These are phyloP conservation scores for Procambarus virginalis DNA, from an alignment of 1,140 invertebrate species.

Conservation along the genomic window DNA sequence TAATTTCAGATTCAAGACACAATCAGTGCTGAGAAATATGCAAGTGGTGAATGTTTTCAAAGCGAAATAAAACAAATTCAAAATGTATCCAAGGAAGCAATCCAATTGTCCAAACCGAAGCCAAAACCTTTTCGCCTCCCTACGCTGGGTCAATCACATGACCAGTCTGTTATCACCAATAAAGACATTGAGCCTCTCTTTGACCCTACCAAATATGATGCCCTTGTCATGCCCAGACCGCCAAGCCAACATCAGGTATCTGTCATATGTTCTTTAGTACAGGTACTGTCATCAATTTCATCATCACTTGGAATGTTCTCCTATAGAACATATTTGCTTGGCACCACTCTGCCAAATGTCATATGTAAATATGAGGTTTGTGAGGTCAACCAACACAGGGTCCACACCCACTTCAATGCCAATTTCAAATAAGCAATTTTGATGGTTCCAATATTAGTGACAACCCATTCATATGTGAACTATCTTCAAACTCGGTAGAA, in stretches of 20 bases:
- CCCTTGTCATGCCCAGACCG: conserved; percentile 76
- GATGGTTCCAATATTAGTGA: too few species aligned
- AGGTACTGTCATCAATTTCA: too few species aligned
- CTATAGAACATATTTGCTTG: too few species aligned
- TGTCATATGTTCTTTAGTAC: not conserved
- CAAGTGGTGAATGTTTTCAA: conserved; percentile 55
- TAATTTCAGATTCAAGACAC: conserved; percentile 46
- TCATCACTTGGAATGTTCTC: too few species aligned
- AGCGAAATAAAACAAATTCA: conserved; percentile 37
- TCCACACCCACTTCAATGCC: too few species aligned
- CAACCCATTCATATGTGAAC: too few species aligned
- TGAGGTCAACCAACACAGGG: too few species aligned
- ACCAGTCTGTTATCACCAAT: conserved; percentile 17
- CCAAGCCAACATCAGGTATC: conserved; percentile 74
- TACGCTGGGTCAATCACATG: not conserved
- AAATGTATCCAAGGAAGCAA: not conserved
- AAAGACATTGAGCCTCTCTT: conserved; percentile 69
- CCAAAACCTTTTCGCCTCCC: conserved; percentile 62
- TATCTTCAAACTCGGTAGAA: too few species aligned
- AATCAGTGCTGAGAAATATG: conserved; percentile 44
- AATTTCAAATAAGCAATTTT: too few species aligned
- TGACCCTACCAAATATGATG: conserved; percentile 72
- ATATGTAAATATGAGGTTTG: too few species aligned
- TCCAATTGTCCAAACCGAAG: conserved; percentile 24
- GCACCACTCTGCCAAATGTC: too few species aligned